Conservation (phyloP, 2,113 vertebrate genomes). For the Gnathonemus echidnorhynchus region DNA sequence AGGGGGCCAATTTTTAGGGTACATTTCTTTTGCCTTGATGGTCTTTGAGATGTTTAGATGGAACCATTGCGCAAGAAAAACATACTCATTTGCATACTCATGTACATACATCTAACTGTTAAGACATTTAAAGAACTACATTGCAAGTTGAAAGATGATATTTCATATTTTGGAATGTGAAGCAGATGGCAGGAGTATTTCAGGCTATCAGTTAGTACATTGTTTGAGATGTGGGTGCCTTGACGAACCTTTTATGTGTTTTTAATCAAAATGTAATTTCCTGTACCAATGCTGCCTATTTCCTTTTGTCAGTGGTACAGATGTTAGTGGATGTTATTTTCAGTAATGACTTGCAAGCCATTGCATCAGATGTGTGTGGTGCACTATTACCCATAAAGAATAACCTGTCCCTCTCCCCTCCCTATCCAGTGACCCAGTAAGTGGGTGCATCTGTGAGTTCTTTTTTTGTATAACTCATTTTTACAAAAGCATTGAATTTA, state of each 20-base stretch:
- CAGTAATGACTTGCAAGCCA: conserved; percentile 31
- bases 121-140: neutral
- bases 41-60: neutral
- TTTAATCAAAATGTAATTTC: conserved; percentile 15
- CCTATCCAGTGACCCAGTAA: conserved; percentile 30
- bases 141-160: conserved; percentile 4
- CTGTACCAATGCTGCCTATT: conserved; percentile 31
- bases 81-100: neutral
- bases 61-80: neutral
- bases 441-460: conserved; percentile 30
- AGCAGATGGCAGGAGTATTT: neutral
- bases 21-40: conserved; percentile 5
- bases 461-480: conserved; percentile 40
- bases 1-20: conserved; percentile 16
- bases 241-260: conserved; percentile 31
- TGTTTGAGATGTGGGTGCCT: conserved; percentile 33
- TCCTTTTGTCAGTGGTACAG: conserved; percentile 24
- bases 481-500: conserved; percentile 50
- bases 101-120: neutral
- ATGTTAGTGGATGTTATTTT: conserved; percentile 18
- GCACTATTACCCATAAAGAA: conserved; percentile 23
- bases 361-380: conserved; percentile 34
- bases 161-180: conserved; percentile 14
- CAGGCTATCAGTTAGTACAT: neutral
- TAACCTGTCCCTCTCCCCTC: conserved; percentile 5